phyloP scores from a whole-genome alignment of 2,113 vertebrate species.

The Nycticebus coucang region DNA sequence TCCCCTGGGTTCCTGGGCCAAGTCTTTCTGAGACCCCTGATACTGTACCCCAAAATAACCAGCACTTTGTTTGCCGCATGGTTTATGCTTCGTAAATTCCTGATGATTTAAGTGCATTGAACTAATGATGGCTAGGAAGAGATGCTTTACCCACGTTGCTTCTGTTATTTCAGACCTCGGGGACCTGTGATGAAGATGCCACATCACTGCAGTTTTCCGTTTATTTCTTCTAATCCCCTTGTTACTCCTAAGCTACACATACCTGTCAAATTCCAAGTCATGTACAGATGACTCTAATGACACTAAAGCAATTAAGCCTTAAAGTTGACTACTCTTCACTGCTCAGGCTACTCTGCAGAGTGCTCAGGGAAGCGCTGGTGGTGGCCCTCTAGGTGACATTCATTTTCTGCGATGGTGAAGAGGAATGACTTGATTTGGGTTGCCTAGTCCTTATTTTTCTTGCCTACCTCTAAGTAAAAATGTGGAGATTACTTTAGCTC shows the following conservation, averaged over 20 bases:
- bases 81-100: background rate
- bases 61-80: background rate
- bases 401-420: background rate
- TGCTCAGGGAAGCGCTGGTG: background rate
- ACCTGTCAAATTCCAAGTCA: background rate
- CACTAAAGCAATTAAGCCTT: background rate
- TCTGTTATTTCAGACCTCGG: constrained; percentile 2
- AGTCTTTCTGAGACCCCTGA: background rate
- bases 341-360: background rate
- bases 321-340: background rate
- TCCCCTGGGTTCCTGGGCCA: background rate
- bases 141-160: background rate
- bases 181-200: background rate
- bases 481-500: background rate
- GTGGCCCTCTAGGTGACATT: background rate
- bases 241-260: background rate
- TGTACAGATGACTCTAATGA: background rate
- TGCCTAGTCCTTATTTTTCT: background rate
- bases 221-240: background rate
- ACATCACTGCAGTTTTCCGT: background rate
- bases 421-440: background rate
- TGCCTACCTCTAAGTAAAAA: background rate
- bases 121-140: background rate
- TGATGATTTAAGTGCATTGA: background rate
- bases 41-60: background rate